Percentiles rank a stretch among this genome's conserved stretches.
phyloP scores from a whole-genome alignment of 1,140 invertebrate species.

The Radopholus similis region DNA sequence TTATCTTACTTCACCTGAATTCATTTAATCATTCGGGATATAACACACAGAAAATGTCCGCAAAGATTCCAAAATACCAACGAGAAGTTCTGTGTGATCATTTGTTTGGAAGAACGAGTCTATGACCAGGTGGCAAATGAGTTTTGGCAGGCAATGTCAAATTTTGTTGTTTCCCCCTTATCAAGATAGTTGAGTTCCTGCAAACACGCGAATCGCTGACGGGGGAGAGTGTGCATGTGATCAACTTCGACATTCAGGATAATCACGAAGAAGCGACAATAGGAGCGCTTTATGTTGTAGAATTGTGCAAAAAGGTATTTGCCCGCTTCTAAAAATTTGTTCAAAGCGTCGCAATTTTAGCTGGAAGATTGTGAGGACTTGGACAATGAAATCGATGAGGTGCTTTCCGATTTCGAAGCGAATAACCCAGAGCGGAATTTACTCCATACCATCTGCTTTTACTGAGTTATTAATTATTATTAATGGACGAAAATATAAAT shows the following conservation, averaged over 20 bases:
- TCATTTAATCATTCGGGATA: not conserved
- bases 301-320: constrained; percentile 70
- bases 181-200: constrained; percentile 56
- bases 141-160: not conserved
- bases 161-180: constrained; percentile 8
- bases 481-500: no score
- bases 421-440: constrained; percentile 77
- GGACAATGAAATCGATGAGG: constrained; percentile 95
- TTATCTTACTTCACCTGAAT: not conserved
- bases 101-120: constrained; percentile 95
- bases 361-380: constrained; percentile 83
- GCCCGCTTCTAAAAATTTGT: no score
- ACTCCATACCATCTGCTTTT: constrained; percentile 88
- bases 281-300: constrained; percentile 94
- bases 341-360: no score
- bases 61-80: constrained; percentile 85
- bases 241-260: constrained; percentile 98
- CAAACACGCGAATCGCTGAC: constrained; percentile 59
- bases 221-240: constrained; percentile 77
- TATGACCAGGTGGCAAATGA: constrained; percentile 84
- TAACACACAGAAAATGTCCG: constrained; percentile 67
- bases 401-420: constrained; percentile 88
- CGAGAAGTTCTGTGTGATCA: constrained; percentile 90
- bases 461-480: no score
- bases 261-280: constrained; percentile 99